These are phyloP conservation scores for Trachelipus rathkii DNA, from an alignment of 1,140 invertebrate species.

Conservation along the genomic window DNA sequence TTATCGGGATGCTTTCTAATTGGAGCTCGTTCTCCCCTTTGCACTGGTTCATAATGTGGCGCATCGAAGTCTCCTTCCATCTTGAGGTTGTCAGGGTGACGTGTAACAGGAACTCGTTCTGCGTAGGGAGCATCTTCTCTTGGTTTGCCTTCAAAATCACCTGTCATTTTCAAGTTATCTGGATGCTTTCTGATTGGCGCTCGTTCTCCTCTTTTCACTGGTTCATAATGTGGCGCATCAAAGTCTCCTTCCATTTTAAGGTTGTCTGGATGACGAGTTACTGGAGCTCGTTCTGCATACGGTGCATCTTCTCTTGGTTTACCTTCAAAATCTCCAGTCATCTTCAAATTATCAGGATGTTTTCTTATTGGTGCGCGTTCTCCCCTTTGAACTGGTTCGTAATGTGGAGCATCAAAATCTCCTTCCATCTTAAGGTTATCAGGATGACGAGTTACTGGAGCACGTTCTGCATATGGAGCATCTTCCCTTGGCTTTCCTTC, in stretches of 20 bases:
- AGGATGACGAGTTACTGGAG: not conserved
- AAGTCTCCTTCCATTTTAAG: constrained; percentile 63
- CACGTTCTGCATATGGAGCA: constrained; percentile 1
- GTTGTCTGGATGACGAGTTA: constrained; percentile 54
- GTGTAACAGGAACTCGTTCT: constrained; percentile 36
- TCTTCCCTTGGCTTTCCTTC: constrained; percentile 43
- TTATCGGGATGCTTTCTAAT: constrained; percentile 48
- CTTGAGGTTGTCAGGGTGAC: constrained; percentile 43
- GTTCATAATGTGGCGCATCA: constrained; percentile 33
- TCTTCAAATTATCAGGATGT: constrained; percentile 57
- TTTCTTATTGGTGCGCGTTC: constrained; percentile 53
- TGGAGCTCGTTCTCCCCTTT: constrained; percentile 50
- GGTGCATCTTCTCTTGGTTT: constrained; percentile 44
- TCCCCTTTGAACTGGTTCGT: constrained; percentile 42
- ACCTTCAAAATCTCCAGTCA: constrained; percentile 49
- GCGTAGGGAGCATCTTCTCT: constrained; percentile 35
- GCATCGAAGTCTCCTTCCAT: constrained; percentile 41
- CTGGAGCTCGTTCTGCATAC: constrained; percentile 47
- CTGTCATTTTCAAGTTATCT: constrained; percentile 60
- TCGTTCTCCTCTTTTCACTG: constrained; percentile 53
- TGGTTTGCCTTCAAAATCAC: constrained; percentile 54
- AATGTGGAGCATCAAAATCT: constrained; percentile 52
- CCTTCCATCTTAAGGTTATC: constrained; percentile 50
- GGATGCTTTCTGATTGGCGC: constrained; percentile 50
- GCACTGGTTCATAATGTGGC: constrained; percentile 33